phyloP scores from a whole-genome alignment of 1,140 invertebrate genomes.

The Dreissena polymorpha region DNA sequence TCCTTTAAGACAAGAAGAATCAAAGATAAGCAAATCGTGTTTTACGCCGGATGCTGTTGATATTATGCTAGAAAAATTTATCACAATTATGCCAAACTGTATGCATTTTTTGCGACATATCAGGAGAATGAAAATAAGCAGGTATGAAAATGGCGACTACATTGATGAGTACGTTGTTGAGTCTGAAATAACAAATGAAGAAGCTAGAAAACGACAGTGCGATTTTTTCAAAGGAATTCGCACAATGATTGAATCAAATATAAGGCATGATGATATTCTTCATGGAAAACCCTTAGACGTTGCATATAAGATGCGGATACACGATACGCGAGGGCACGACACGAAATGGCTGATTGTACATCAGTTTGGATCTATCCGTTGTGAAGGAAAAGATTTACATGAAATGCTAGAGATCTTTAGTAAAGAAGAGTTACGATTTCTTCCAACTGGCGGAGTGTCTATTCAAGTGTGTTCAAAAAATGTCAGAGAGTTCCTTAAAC shows the following conservation, averaged over 20 bases:
- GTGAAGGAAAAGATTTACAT: no score
- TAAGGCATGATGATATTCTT: slow-evolving; percentile 17
- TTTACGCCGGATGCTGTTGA: slow-evolving; percentile 59
- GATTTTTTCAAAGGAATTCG: slow-evolving; percentile 40
- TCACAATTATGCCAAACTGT: slow-evolving; percentile 57
- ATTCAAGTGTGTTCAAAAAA: neutral
- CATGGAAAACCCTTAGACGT: slow-evolving; percentile 50
- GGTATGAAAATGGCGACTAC: slow-evolving; percentile 16
- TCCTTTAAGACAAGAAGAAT: slow-evolving; percentile 60
- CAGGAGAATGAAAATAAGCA: slow-evolving; percentile 35
- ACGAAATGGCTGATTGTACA: no score
- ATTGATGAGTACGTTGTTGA: slow-evolving; percentile 55
- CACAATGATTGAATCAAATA: neutral
- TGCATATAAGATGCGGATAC: slow-evolving; percentile 62
- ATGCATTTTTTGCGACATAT: slow-evolving; percentile 73
- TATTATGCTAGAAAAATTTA: slow-evolving; percentile 67
- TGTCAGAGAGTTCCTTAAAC: neutral
- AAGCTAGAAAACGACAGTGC: slow-evolving; percentile 42
- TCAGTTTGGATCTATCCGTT: no score
- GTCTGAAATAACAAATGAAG: slow-evolving; percentile 37
- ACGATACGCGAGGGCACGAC: slow-evolving; percentile 63
- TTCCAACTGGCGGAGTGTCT: no score
- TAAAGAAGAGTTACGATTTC: no score
- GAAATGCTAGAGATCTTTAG: no score
- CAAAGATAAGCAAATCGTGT: slow-evolving; percentile 63